A percentile compares a stretch with the other conserved stretches of the same genome.
Evolutionary conservation across 2,113 vertebrate species (phyloP).

Genomic region (Mobula birostris): DNA sequence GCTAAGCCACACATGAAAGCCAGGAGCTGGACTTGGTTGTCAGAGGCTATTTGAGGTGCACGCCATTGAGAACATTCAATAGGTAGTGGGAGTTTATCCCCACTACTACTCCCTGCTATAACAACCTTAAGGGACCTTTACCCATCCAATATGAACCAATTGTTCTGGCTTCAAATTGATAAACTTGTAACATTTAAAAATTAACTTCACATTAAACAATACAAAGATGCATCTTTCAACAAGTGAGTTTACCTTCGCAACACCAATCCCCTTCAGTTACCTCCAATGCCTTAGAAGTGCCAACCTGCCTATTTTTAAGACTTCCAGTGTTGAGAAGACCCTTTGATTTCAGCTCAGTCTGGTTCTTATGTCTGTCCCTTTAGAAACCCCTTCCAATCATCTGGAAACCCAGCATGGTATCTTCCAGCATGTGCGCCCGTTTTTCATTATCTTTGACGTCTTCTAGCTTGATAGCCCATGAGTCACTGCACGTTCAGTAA

Average conservation of each 20-base stretch:
- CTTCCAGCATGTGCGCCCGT: neutral
- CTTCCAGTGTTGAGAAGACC: neutral
- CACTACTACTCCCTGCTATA: too few species aligned
- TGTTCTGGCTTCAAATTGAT: neutral
- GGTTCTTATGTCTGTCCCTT: neutral
- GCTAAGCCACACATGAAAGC: too few species aligned
- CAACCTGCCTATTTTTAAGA: neutral
- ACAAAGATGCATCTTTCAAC: neutral
- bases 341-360: neutral
- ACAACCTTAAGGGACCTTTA: too few species aligned
- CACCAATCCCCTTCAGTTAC: neutral
- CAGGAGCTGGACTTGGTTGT: too few species aligned
- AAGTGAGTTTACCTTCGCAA: neutral
- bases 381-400: neutral
- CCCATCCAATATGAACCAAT: too few species aligned
- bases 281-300: neutral
- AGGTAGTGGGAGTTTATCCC: too few species aligned
- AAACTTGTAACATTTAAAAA: neutral
- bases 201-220: neutral
- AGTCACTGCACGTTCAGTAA: neutral
- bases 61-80: too few species aligned
- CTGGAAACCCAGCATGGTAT: neutral
- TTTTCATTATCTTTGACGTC: neutral
- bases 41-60: too few species aligned
- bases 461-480: too few species aligned